Percentiles rank a stretch among this genome's conserved stretches.
These are phyloP conservation scores for Conopomorpha cramerella DNA, from an alignment of 1,140 invertebrate genomes.

Conservation along the genomic window DNA sequence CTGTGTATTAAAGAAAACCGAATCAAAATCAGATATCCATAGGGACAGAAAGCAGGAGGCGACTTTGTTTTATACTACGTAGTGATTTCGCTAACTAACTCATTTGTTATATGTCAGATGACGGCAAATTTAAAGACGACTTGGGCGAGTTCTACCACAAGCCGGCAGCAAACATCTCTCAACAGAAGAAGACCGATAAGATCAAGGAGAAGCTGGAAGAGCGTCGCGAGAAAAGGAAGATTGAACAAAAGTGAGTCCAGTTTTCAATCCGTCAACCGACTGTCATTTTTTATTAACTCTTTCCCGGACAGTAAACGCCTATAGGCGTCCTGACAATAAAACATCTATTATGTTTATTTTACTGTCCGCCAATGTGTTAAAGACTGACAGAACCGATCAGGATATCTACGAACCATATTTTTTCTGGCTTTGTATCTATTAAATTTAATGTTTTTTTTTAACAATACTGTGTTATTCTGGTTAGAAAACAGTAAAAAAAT, in stretches of 20 bases:
- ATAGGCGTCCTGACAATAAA: not conserved
- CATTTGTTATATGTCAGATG: conserved; percentile 17
- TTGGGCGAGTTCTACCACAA: conserved; percentile 92
- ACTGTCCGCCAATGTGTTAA: too few species aligned
- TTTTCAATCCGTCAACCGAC: not conserved
- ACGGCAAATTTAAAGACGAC: conserved; percentile 72
- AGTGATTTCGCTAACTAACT: not conserved
- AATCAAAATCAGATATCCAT: too few species aligned
- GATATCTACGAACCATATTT: too few species aligned
- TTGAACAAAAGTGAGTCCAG: conserved; percentile 69
- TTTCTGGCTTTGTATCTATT: too few species aligned
- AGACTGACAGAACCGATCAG: not conserved
- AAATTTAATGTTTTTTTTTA: too few species aligned
- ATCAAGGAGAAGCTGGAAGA: conserved; percentile 79
- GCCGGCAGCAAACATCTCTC: conserved; percentile 81
- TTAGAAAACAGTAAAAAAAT: too few species aligned
- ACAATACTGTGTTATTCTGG: too few species aligned
- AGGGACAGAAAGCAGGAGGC: too few species aligned
- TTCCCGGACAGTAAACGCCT: not conserved
- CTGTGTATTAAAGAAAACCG: too few species aligned
- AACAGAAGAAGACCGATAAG: conserved; percentile 80
- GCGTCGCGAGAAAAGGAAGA: conserved; percentile 78
- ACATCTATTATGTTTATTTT: too few species aligned
- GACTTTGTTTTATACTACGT: too few species aligned
- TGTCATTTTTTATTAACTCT: not conserved